phyloP scores from a whole-genome alignment of 2,888 invertebrate genomes.

The Coenonympha glycerion region DNA sequence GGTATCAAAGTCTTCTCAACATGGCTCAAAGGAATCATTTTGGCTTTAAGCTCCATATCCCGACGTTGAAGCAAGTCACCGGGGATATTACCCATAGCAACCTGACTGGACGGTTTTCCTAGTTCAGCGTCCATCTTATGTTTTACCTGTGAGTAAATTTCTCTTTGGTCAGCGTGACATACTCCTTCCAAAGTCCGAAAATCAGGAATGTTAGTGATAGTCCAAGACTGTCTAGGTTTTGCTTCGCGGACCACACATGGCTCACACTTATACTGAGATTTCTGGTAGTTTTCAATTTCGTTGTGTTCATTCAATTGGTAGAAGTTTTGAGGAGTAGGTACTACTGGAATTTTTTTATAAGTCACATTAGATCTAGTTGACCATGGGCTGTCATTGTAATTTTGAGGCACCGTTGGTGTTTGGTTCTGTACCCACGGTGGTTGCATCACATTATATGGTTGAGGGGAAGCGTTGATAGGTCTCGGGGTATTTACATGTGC shows the following conservation, averaged over 20 bases:
- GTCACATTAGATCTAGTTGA: slow-evolving; percentile 53
- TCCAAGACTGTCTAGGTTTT: slow-evolving; percentile 71
- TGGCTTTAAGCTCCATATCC: slow-evolving; percentile 67
- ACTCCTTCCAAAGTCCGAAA: slow-evolving; percentile 61
- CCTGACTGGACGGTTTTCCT: slow-evolving; percentile 62
- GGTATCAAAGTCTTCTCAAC: slow-evolving; percentile 68
- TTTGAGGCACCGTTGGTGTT: slow-evolving; percentile 48
- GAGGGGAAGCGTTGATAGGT: slow-evolving; percentile 58
- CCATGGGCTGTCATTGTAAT: slow-evolving; percentile 62
- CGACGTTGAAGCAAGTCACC: slow-evolving; percentile 63
- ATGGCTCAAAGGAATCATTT: slow-evolving; percentile 70
- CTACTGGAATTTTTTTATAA: slow-evolving; percentile 63
- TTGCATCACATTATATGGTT: slow-evolving; percentile 59
- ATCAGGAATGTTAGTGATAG: slow-evolving; percentile 65
- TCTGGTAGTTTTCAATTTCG: slow-evolving; percentile 59
- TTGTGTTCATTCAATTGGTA: slow-evolving; percentile 59
- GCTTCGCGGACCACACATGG: slow-evolving; percentile 60
- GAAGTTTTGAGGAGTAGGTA: slow-evolving; percentile 57
- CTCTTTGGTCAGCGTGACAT: slow-evolving; percentile 64
- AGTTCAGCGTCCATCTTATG: slow-evolving; percentile 70
- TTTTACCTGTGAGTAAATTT: slow-evolving; percentile 63
- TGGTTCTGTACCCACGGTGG: slow-evolving; percentile 68
- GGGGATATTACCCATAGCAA: slow-evolving; percentile 51
- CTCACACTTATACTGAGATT: slow-evolving; percentile 61
- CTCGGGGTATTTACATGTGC: slow-evolving; percentile 56